Evolutionary conservation across 2,797 vertebrate species (phyloP).

Genomic region (Masticophis lateralis): DNA sequence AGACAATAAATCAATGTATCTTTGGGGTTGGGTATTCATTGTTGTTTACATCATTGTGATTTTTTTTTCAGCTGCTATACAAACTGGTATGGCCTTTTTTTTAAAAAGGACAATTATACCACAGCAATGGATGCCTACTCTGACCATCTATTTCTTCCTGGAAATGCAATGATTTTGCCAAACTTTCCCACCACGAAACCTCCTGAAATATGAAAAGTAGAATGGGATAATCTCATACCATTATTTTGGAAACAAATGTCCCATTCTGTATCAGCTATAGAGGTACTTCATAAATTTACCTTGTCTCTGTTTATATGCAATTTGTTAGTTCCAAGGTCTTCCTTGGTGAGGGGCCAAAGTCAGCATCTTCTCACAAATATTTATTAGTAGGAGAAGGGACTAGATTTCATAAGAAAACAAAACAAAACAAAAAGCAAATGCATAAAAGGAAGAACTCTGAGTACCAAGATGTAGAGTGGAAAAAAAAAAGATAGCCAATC

Average conservation of each 20-base stretch:
- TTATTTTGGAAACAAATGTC: neutral
- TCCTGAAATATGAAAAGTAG: neutral
- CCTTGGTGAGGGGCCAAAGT: neutral
- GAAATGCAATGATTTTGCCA: neutral
- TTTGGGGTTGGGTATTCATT: neutral
- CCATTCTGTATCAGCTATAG: neutral
- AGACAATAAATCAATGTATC: neutral
- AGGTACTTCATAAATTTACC: neutral
- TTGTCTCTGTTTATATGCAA: neutral
- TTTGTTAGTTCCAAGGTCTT: neutral
- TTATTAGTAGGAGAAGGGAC: neutral
- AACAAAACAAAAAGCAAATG: neutral
- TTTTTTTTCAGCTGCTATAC: neutral
- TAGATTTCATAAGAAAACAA: neutral
- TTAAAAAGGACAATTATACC: neutral
- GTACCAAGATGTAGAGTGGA: neutral
- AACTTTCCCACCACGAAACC: neutral
- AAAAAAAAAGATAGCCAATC: neutral
- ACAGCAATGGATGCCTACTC: neutral
- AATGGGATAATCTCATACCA: neutral
- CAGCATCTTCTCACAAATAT: neutral
- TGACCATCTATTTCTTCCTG: neutral
- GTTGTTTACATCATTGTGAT: neutral
- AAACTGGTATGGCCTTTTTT: neutral
- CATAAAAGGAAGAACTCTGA: neutral